These are phyloP conservation scores for Chrysaora quinquecirrha DNA, from an alignment of 30 jellyfish, hydroid and myxozoan genomes.

Conservation along the genomic window DNA sequence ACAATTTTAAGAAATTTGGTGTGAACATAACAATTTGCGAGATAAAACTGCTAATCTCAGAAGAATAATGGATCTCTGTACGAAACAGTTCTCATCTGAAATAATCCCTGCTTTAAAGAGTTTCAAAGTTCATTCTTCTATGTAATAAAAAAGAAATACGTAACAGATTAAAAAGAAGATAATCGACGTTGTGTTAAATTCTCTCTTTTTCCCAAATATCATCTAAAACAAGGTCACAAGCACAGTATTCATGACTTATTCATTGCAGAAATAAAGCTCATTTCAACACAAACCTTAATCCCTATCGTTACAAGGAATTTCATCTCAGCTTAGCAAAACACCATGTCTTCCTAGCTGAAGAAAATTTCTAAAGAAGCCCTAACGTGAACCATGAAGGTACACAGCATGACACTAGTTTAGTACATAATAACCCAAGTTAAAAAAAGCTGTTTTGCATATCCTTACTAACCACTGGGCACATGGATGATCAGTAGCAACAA, in stretches of 20 bases:
- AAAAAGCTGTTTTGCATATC: conserved; percentile 31
- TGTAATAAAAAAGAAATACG: neutral
- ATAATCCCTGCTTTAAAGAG: neutral
- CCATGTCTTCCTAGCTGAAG: conserved; percentile 64
- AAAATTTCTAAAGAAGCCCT: conserved; percentile 53
- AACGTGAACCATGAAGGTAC: conserved; percentile 52
- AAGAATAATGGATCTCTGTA: neutral
- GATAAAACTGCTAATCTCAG: too few relatives aligned
- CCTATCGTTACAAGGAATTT: conserved; percentile 59
- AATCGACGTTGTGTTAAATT: too few relatives aligned
- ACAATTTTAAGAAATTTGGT: too few relatives aligned
- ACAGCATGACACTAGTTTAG: conserved; percentile 52
- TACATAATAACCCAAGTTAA: conserved; percentile 15
- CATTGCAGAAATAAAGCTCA: neutral
- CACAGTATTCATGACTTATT: neutral
- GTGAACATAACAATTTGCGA: too few relatives aligned
- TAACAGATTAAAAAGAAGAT: neutral
- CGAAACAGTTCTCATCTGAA: neutral
- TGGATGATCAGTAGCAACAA: too few relatives aligned
- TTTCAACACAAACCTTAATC: conserved; percentile 15
- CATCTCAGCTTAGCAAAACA: conserved; percentile 55
- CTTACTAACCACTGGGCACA: neutral
- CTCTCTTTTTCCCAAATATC: too few relatives aligned
- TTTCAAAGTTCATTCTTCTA: neutral
- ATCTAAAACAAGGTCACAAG: neutral